Evolutionary conservation across 53 echinoderm and acorn worm species (phyloP).

Genomic region (Holothuria scabra): DNA sequence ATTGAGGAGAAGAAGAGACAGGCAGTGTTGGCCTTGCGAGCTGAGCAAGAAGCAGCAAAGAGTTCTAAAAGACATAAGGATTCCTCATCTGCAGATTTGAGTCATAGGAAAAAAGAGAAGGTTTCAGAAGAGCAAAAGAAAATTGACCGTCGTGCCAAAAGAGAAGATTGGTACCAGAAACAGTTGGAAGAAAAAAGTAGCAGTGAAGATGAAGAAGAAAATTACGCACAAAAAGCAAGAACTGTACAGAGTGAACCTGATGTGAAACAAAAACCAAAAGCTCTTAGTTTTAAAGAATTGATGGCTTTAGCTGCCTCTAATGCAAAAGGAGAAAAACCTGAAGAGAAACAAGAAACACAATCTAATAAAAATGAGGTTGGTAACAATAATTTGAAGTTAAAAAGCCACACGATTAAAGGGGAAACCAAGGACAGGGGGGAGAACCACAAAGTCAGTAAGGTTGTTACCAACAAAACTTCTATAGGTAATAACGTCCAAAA

Average conservation of each 20-base stretch:
- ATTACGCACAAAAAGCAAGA: not conserved
- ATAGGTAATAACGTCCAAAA: too few species aligned
- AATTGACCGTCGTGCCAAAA: not conserved
- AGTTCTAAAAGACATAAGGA: not conserved
- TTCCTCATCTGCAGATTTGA: not conserved
- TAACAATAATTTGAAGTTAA: conserved; percentile 14
- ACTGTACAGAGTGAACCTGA: not conserved
- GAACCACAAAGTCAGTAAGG: too few species aligned
- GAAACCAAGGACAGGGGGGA: too few species aligned
- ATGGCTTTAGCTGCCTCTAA: conserved; percentile 34
- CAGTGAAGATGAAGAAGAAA: not conserved
- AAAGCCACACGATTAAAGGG: not conserved
- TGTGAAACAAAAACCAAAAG: not conserved
- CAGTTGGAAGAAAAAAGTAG: not conserved
- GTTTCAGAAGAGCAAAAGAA: not conserved
- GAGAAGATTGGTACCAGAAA: conserved; percentile 1
- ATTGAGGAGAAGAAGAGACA: conserved; percentile 52
- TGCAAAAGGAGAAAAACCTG: conserved; percentile 19
- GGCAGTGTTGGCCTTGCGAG: conserved; percentile 41
- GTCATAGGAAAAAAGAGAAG: conserved; percentile 1
- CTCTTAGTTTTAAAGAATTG: conserved; percentile 29
- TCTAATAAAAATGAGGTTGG: not conserved
- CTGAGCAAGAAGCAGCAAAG: conserved; percentile 28
- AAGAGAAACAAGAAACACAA: conserved; percentile 23
- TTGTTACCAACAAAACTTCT: too few species aligned